These are phyloP conservation scores for Pollenia angustigena DNA, from an alignment of 2,888 invertebrate genomes.

Conservation along the genomic window DNA sequence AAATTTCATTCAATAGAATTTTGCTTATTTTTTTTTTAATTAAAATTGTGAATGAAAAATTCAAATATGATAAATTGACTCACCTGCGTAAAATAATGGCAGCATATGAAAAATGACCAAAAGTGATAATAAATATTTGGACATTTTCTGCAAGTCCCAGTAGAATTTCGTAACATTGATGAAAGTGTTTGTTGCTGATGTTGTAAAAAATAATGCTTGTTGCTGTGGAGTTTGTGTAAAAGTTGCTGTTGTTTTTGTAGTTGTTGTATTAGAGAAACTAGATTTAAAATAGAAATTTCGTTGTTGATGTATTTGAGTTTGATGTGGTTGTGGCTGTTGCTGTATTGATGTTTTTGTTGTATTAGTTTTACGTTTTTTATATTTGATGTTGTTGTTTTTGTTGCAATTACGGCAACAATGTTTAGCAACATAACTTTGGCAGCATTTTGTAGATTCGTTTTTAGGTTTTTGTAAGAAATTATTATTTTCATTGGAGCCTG, in stretches of 20 bases:
- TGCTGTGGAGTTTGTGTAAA: constrained; percentile 25
- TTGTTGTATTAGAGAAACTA: constrained; percentile 59
- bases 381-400: constrained; percentile 58
- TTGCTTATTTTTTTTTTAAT: too few species aligned
- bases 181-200: constrained; percentile 18
- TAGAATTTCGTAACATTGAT: constrained; percentile 33
- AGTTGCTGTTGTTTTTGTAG: constrained; percentile 76
- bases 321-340: constrained; percentile 62
- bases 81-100: constrained; percentile 84
- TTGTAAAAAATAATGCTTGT: constrained; percentile 44
- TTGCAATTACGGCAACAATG: constrained; percentile 58
- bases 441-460: constrained; percentile 73
- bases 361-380: constrained; percentile 36
- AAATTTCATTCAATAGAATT: too few species aligned
- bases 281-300: constrained; percentile 56
- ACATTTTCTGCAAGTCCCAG: constrained; percentile 81
- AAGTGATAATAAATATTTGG: constrained; percentile 82
- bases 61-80: constrained; percentile 74
- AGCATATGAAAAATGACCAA: constrained; percentile 84
- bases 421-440: constrained; percentile 74
- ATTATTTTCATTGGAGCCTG: constrained; percentile 55
- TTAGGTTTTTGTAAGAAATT: constrained; percentile 38
- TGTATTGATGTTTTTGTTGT: constrained; percentile 69
- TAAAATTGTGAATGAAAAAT: not conserved
- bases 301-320: constrained; percentile 57